Conservation (phyloP, 2,113 vertebrate genomes). For the Dendrocopos noguchii region DNA sequence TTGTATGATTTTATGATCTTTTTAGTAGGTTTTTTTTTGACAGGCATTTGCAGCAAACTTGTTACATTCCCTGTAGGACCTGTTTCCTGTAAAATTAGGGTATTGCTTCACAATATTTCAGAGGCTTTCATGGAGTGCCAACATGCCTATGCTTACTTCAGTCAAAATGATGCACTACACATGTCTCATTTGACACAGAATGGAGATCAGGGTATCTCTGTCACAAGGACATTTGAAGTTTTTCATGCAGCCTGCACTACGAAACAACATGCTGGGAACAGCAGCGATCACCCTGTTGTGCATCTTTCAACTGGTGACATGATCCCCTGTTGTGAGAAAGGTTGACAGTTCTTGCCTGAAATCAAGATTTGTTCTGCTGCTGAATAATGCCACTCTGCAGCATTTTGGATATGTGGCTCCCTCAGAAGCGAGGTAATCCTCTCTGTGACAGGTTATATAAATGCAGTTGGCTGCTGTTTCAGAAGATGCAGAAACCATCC, state of each 20-base stretch:
- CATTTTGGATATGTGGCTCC: background rate
- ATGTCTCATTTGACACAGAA: background rate
- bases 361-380: slow-evolving; percentile 5
- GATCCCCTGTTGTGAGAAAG: background rate
- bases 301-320: background rate
- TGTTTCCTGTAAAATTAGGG: background rate
- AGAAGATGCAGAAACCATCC: background rate
- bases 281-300: background rate
- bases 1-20: background rate
- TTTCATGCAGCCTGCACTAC: background rate
- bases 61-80: background rate
- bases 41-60: background rate
- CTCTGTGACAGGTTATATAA: background rate
- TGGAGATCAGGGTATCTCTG: background rate
- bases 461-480: background rate
- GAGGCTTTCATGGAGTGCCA: background rate
- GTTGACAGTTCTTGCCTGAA: background rate
- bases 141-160: background rate
- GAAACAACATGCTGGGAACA: background rate
- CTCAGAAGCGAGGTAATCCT: background rate
- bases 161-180: background rate
- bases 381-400: background rate
- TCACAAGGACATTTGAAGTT: background rate
- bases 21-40: background rate
- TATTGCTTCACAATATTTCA: background rate